Evolutionary conservation across 1,140 invertebrate genomes (phyloP), one percentile per base, ranked within the genome.

Genomic region (Ostrea denselamellosa): DNA sequence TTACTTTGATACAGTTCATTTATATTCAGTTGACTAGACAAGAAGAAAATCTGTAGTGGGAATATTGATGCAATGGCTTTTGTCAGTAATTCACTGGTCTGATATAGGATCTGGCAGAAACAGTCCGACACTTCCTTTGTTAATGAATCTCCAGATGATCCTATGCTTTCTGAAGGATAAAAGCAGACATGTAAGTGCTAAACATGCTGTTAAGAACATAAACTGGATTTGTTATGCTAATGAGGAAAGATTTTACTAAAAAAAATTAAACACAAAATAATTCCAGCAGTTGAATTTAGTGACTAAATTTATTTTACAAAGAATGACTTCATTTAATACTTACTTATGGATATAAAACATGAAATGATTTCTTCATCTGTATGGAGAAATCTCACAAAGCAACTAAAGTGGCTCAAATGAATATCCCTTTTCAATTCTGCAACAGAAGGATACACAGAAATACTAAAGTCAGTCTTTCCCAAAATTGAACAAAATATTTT

Each of bases 1-100:
- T 77, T 77, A 77, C 68, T 25, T 25, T 77, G 68, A 77, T 77
- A 34, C 9, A 77, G 68, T 7, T 77, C 68, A 77, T 77, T 77
- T 22, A 34, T 28, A 77, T 34, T 77, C 8, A 77, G 68, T 34
- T 77, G 68, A 77, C 68, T 77, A 77, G 68, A 34, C 12, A 12
- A 77, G 68, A 77, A 34, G 68, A 77, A 77, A 34, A 77, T 77
- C 12, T 25, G 22, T 17, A 77, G 28, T 28, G 68, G 68, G 68
- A 77, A 77, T 34, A 25, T 77, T 77, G 68, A 77, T 25, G 22
- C 9, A 17, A 0, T 12, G 2, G 68, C 28, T 25, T 22, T 25
- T 25, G 68, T 22, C 68, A 77, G 68, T 17, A 25, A 77, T 77
- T 28, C 68, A 28, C 12, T 14, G 22, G 25, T 25, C 25, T 77